Evolutionary conservation across 2,888 invertebrate genomes (phyloP), one percentile per base, ranked within the genome.

Genomic region (Proisotoma minuta): DNA sequence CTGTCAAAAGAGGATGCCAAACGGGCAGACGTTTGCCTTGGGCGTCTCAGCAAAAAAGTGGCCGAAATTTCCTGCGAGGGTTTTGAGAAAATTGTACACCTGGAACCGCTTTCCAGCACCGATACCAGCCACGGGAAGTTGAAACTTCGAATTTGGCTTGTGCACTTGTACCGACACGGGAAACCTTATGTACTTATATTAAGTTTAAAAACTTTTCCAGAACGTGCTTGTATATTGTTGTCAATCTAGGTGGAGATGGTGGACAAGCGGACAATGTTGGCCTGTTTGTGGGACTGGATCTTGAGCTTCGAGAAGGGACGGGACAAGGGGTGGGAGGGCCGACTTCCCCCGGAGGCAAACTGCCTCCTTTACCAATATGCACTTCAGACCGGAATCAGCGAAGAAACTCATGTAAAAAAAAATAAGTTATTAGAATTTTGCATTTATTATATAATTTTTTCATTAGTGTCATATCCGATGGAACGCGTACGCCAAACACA

Each of bases 311-410:
- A 60, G 28, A 64, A 51, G 50, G 10, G n/a, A 26, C 54, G 34
- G n/a, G 39, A 51, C 5, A 52, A 15, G 1, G 51, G 56, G 8
- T 73, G 73, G 73, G 62, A 71, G 24, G 73, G 73, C 0, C 60
- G 61, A 5, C 66, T 73, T 57, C 67, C 71, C 0, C 49, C 60
- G 28, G 68, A 67, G 20, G 73, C 71, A 2, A 73, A 67, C 8
- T 66, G 65, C 27, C 54, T 73, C 1, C 39, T 71, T 1, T 73
- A 67, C 34, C 73, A 73, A 54, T 73, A 71, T 47, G 73, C 69
- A 8, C 52, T 73, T 2, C 73, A 73, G 62, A 70, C 61, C 3
- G 73, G 73, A 27, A 69, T 73, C 18, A 70, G 73, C 27, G 73
- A 71, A 51, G 68, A 70, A 15, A 59, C 67, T 27, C 71, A 70